Conservation (phyloP, 2,797 vertebrate genomes). For the Euthynnus affinis region DNA sequence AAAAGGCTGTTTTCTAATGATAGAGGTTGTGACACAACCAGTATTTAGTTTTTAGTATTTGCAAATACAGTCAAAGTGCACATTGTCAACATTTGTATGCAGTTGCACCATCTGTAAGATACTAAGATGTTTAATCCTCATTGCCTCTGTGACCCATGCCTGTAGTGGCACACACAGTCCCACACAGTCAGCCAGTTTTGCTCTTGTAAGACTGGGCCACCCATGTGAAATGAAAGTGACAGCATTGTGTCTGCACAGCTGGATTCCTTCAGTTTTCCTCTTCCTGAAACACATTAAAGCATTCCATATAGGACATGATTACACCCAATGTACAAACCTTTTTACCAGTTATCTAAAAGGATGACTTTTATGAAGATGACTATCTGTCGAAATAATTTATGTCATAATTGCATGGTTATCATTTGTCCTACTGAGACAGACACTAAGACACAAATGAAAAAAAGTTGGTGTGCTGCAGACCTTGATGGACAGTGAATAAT, state of each 20-base stretch:
- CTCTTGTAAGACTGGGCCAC: neutral
- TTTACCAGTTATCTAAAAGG: too few relatives aligned
- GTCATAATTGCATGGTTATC: too few relatives aligned
- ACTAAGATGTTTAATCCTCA: neutral
- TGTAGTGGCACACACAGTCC: neutral
- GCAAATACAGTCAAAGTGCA: neutral
- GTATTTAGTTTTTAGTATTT: too few relatives aligned
- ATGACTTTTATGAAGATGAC: too few relatives aligned
- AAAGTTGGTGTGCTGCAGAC: too few relatives aligned
- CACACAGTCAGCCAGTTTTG: conserved; percentile 14
- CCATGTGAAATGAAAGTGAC: neutral
- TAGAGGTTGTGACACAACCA: too few relatives aligned
- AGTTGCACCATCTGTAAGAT: neutral
- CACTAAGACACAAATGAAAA: too few relatives aligned
- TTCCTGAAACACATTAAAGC: neutral
- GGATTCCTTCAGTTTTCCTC: neutral
- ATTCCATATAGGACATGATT: neutral
- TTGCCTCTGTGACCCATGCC: neutral
- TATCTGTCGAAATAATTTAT: too few relatives aligned
- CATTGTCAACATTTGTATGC: neutral
- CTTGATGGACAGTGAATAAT: too few relatives aligned
- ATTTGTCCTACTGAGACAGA: too few relatives aligned
- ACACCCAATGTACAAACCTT: too few relatives aligned
- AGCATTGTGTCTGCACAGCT: neutral
- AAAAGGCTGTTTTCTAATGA: too few relatives aligned